phyloP scores from a whole-genome alignment of 2,888 invertebrate species.

The Chloroclystis v-ata region DNA sequence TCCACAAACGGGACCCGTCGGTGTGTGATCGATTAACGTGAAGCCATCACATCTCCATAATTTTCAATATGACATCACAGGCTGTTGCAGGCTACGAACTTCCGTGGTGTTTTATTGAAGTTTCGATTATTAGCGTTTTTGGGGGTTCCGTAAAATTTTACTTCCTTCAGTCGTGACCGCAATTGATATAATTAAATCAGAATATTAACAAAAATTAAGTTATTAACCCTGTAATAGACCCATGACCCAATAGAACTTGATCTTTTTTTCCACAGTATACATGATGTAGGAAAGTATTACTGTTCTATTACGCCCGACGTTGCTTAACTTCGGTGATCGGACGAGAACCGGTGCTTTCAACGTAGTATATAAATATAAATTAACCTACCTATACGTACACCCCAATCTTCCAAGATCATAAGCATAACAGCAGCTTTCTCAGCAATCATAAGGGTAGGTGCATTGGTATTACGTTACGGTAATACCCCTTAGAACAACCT shows the following conservation, averaged over 20 bases:
- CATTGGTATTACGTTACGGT: too few species aligned
- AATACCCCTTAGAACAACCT: slow-evolving; percentile 84
- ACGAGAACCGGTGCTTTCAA: slow-evolving; percentile 66
- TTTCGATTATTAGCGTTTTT: not conserved
- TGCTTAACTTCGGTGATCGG: slow-evolving; percentile 70
- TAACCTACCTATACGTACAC: not conserved
- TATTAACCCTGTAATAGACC: too few species aligned
- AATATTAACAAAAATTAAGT: too few species aligned
- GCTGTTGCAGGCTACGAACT: not conserved
- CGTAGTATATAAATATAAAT: slow-evolving; percentile 36
- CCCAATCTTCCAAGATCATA: slow-evolving; percentile 51
- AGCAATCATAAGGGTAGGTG: slow-evolving; percentile 88
- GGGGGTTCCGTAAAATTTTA: too few species aligned
- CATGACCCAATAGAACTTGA: too few species aligned
- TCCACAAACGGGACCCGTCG: slow-evolving; percentile 29
- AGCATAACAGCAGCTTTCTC: slow-evolving; percentile 69
- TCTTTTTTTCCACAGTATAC: too few species aligned
- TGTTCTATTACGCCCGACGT: slow-evolving; percentile 67
- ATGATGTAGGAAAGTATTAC: too few species aligned
- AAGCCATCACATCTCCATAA: slow-evolving; percentile 4
- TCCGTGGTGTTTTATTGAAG: too few species aligned
- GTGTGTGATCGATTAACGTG: slow-evolving; percentile 34
- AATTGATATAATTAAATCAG: too few species aligned
- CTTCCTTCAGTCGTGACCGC: too few species aligned
- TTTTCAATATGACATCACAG: slow-evolving; percentile 8